phyloP scores from a whole-genome alignment of 2,113 vertebrate species.

The Alces alces region DNA sequence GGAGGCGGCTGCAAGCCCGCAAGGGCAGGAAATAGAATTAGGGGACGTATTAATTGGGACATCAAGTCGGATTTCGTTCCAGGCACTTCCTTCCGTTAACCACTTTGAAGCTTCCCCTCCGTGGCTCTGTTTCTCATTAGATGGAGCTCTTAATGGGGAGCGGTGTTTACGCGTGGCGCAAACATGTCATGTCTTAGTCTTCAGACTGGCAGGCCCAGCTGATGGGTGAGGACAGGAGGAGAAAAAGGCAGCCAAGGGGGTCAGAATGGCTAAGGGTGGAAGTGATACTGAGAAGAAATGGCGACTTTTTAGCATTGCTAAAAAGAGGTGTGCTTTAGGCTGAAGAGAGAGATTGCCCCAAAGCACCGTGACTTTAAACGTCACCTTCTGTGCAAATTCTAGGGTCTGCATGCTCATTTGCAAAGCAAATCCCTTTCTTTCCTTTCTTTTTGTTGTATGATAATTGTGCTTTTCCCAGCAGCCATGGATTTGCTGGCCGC shows the following conservation, averaged over 20 bases:
- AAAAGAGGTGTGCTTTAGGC: slow-evolving; percentile 10
- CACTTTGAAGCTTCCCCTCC: slow-evolving; percentile 86
- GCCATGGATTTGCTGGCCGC: not conserved
- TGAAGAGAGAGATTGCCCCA: not conserved
- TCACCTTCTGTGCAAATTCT: not conserved
- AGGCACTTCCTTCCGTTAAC: slow-evolving; percentile 88
- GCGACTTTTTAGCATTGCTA: not conserved
- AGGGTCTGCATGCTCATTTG: fast-evolving
- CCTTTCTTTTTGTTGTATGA: not conserved
- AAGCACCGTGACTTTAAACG: not conserved
- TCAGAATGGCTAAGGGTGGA: slow-evolving; percentile 6
- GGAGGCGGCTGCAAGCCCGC: slow-evolving; percentile 82
- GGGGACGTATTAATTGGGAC: slow-evolving; percentile 89
- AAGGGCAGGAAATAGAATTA: slow-evolving; percentile 91
- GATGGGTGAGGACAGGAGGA: slow-evolving; percentile 44
- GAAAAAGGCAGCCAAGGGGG: slow-evolving; percentile 51
- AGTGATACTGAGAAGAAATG: not conserved
- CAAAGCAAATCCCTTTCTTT: not conserved
- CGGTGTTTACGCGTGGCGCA: slow-evolving; percentile 83
- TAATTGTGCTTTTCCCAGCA: not conserved
- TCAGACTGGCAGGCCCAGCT: slow-evolving; percentile 69
- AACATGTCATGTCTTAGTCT: slow-evolving; percentile 82
- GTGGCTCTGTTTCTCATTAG: slow-evolving; percentile 89
- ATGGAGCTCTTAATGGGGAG: slow-evolving; percentile 85
- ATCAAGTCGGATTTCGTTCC: slow-evolving; percentile 88